Conservation (phyloP, 2,113 vertebrate genomes). For the Ceuthmochares aereus region DNA sequence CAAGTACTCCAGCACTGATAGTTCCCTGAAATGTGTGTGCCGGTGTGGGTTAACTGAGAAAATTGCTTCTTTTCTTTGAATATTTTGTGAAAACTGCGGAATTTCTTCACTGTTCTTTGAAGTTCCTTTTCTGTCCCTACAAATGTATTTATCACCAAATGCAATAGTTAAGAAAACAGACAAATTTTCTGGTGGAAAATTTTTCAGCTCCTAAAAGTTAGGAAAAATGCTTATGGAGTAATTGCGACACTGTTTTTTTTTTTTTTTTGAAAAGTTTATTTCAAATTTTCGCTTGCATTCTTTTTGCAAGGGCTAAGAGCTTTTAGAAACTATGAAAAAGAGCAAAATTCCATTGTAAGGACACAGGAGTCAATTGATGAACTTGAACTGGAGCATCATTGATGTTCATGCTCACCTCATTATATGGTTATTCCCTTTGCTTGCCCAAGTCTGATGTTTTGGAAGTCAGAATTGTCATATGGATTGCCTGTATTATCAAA, state of each 20-base stretch:
- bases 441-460: background rate
- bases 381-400: background rate
- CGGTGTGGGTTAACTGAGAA: background rate
- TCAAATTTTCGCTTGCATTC: background rate
- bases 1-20: background rate
- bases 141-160: background rate
- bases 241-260: background rate
- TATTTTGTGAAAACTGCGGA: background rate
- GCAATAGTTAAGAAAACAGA: background rate
- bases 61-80: background rate
- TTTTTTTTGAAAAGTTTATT: background rate
- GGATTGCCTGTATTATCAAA: background rate
- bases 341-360: background rate
- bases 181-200: background rate
- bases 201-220: background rate
- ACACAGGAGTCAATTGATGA: rapidly evolving
- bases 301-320: background rate
- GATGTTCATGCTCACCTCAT: background rate
- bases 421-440: background rate
- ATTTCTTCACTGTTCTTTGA: background rate
- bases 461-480: background rate
- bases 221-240: background rate
- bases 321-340: background rate
- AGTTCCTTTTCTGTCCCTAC: background rate
- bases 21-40: background rate